A percentile compares a stretch with the other conserved stretches of the same genome.
These are phyloP conservation scores for Drosophila anomalata DNA, from an alignment of 2,888 invertebrate species.

Conservation along the genomic window DNA sequence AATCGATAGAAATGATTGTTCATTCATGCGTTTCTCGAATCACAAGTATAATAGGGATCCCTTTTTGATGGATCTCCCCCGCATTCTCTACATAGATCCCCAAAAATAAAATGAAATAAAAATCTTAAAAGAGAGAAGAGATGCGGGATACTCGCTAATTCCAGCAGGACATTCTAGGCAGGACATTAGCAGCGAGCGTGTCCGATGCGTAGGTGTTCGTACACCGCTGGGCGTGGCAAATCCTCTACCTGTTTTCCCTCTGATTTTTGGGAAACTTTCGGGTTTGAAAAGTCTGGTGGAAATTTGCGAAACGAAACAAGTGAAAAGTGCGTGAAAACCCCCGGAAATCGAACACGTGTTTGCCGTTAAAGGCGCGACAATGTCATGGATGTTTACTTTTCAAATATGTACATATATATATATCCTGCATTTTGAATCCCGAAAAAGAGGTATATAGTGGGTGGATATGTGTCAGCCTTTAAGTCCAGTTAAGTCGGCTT, in stretches of 20 bases:
- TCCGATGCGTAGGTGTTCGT: slow-evolving; percentile 58
- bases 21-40: too few species aligned
- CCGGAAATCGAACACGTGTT: slow-evolving; percentile 38
- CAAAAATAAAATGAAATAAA: slow-evolving; percentile 28
- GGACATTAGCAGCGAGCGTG: slow-evolving; percentile 64
- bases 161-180: slow-evolving; percentile 27
- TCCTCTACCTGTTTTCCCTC: slow-evolving; percentile 56
- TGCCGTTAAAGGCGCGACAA: slow-evolving; percentile 30
- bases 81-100: neutral
- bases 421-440: neutral
- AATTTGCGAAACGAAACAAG: slow-evolving; percentile 56
- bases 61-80: neutral
- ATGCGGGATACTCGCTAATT: slow-evolving; percentile 18
- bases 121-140: slow-evolving; percentile 45
- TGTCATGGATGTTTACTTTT: slow-evolving; percentile 7
- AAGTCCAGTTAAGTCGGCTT: neutral
- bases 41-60: neutral
- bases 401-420: neutral
- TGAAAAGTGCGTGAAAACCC: slow-evolving; percentile 40
- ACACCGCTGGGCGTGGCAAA: slow-evolving; percentile 28
- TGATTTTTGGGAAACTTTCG: slow-evolving; percentile 33
- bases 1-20: slow-evolving; percentile 25
- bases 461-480: neutral
- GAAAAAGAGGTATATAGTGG: neutral
- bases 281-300: slow-evolving; percentile 42